phyloP scores from a whole-genome alignment of 2,797 vertebrate genomes.

The Triplophysa yarkandensis region DNA sequence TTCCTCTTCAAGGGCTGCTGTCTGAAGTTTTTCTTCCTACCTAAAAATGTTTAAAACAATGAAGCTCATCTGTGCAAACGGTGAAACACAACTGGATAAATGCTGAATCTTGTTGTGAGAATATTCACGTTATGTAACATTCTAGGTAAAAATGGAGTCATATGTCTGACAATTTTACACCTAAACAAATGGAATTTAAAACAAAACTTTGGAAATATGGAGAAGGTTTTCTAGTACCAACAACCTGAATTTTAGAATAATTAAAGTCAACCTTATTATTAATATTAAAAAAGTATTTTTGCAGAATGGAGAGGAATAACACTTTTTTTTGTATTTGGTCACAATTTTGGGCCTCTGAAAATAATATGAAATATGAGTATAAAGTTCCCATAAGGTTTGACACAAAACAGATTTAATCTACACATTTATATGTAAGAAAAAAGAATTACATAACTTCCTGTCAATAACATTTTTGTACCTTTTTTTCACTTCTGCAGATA shows the following conservation, averaged over 20 bases:
- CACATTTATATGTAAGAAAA: too few species aligned
- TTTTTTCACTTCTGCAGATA: neutral
- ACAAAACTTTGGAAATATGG: neutral
- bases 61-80: constrained; percentile 9
- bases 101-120: neutral
- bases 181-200: neutral
- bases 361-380: neutral
- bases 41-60: neutral
- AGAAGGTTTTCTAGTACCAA: too few species aligned
- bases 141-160: neutral
- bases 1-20: neutral
- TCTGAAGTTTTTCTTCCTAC: too few species aligned
- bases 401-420: neutral
- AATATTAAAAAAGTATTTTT: too few species aligned
- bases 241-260: too few species aligned
- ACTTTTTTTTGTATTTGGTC: too few species aligned
- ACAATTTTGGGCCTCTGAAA: too few species aligned
- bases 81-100: neutral
- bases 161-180: too few species aligned
- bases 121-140: neutral
- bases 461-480: too few species aligned
- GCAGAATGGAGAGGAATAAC: too few species aligned
- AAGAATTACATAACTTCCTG: too few species aligned
- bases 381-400: neutral
- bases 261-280: too few species aligned